Percentiles rank a stretch among this genome's conserved stretches.
These are phyloP conservation scores for Meteorus sp. DNA, from an alignment of 1,140 invertebrate species.

Conservation along the genomic window DNA sequence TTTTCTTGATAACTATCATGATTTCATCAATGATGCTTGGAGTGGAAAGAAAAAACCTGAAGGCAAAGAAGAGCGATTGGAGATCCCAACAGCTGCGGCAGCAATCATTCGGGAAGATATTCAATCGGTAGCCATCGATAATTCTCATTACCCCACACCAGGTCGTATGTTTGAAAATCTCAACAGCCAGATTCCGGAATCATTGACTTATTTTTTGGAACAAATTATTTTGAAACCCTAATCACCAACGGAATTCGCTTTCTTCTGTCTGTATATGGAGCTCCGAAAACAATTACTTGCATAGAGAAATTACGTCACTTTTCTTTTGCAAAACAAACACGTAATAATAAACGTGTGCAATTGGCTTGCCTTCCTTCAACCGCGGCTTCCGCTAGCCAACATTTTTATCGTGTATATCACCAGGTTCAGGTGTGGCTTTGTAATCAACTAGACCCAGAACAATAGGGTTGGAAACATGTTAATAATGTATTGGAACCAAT, in stretches of 20 bases:
- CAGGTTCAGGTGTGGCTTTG: constrained; percentile 26
- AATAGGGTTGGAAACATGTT: constrained; percentile 21
- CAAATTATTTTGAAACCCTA: not conserved
- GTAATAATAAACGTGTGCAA: not conserved
- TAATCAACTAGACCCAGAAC: constrained; percentile 13
- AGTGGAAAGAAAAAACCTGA: not conserved
- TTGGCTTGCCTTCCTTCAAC: constrained; percentile 17
- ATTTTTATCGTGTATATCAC: constrained; percentile 20
- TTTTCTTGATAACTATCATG: constrained; percentile 6
- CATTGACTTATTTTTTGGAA: not conserved
- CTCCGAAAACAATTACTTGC: not conserved
- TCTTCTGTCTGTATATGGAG: not conserved
- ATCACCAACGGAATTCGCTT: not conserved
- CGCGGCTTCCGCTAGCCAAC: constrained; percentile 18
- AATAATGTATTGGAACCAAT: not conserved
- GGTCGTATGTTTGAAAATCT: not conserved
- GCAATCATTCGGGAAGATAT: not conserved
- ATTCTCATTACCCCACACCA: not conserved
- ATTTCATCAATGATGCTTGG: not conserved
- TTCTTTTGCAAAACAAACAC: not conserved
- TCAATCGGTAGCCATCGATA: not conserved
- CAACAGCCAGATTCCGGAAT: not conserved
- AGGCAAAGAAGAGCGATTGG: not conserved
- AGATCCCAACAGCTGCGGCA: not conserved
- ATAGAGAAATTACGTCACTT: not conserved